These are phyloP conservation scores for Spondyliosoma cantharus DNA, from an alignment of 2,797 vertebrate species.

Conservation along the genomic window DNA sequence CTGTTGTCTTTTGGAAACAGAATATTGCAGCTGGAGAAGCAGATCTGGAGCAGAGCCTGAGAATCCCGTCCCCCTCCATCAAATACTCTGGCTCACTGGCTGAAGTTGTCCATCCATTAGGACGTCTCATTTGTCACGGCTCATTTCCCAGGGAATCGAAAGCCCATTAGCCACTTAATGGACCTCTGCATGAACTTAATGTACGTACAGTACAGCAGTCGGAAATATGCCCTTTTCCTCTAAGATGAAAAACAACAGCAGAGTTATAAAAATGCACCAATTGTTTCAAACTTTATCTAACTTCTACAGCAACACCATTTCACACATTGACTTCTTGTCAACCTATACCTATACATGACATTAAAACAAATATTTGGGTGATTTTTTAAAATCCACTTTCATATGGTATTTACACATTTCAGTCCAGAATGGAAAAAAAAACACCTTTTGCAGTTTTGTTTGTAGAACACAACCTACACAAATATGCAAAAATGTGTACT, in stretches of 20 bases:
- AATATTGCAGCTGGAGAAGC: not conserved
- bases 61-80: conserved; percentile 6
- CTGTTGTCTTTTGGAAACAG: not conserved
- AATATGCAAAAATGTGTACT: not conserved
- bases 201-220: conserved; percentile 48
- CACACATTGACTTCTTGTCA: not conserved
- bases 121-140: conserved; percentile 54
- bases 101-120: conserved; percentile 42
- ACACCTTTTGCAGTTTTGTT: not conserved
- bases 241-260: not conserved
- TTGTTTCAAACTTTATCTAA: not conserved
- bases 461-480: conserved; percentile 47
- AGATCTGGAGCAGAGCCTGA: conserved; percentile 2
- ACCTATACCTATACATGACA: not conserved
- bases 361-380: too few relatives aligned
- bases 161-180: conserved; percentile 74
- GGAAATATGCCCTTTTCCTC: conserved; percentile 10
- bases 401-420: not conserved
- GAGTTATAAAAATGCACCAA: not conserved
- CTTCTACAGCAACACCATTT: not conserved
- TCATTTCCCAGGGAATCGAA: conserved; percentile 58
- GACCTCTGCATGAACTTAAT: conserved; percentile 39
- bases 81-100: conserved; percentile 5
- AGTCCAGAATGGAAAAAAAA: conserved; percentile 8
- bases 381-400: conserved; percentile 5